Conservation (phyloP, 2,888 invertebrate species). For the Hypsopygia costalis region DNA sequence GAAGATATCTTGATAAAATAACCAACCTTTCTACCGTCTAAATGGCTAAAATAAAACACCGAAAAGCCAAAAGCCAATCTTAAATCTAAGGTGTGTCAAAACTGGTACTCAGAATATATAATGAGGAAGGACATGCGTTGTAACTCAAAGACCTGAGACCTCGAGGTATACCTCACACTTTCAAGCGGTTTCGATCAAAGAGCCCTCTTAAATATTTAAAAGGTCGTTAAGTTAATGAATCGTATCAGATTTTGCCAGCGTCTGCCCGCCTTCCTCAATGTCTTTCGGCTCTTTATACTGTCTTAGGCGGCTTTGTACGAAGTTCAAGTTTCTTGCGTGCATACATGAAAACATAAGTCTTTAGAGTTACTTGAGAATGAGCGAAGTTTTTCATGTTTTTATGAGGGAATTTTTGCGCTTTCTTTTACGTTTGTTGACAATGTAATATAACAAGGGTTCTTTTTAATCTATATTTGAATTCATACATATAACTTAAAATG, state of each 20-base stretch:
- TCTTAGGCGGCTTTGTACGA: conserved; percentile 51
- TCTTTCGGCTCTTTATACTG: conserved; percentile 59
- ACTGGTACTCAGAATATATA: conserved; percentile 31
- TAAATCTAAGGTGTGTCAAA: conserved; percentile 36
- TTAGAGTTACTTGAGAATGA: not conserved
- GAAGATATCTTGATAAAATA: too few species aligned
- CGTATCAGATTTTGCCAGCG: conserved; percentile 75
- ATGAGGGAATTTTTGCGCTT: not conserved
- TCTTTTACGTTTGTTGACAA: too few species aligned
- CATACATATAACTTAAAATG: too few species aligned
- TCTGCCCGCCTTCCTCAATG: conserved; percentile 46
- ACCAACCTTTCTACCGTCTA: too few species aligned
- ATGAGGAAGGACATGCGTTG: conserved; percentile 31
- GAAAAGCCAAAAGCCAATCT: not conserved
- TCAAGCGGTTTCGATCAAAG: conserved; percentile 71
- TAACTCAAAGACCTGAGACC: conserved; percentile 42
- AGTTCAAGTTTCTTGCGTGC: conserved; percentile 37
- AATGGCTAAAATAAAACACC: not conserved
- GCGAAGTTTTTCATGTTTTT: conserved; percentile 1
- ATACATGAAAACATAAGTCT: conserved; percentile 26
- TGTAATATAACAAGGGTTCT: too few species aligned
- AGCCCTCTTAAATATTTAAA: conserved; percentile 70
- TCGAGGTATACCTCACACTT: conserved; percentile 58
- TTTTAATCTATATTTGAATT: too few species aligned
- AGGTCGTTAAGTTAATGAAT: conserved; percentile 79